Evolutionary conservation across 2,888 invertebrate species (phyloP).

Genomic region (Eupeodes luniger): DNA sequence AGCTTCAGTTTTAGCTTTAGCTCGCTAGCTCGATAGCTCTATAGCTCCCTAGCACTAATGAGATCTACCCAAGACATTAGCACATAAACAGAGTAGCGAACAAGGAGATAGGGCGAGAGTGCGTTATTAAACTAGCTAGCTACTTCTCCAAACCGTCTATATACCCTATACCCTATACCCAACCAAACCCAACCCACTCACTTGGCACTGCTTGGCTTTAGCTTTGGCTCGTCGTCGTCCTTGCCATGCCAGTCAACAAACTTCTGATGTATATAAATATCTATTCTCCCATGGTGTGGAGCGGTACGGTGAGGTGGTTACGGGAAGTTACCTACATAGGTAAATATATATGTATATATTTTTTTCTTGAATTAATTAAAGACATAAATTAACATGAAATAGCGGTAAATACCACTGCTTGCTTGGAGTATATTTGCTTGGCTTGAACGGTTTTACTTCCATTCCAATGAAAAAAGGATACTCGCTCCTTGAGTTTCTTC

Average conservation of each 20-base stretch:
- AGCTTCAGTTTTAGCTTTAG: neutral
- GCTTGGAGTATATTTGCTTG: conserved; percentile 48
- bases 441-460: conserved; percentile 30
- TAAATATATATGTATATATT: neutral
- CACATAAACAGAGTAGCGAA: conserved; percentile 13
- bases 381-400: conserved; percentile 66
- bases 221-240: neutral
- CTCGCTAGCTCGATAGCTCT: neutral
- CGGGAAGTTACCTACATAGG: neutral
- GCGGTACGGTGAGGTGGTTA: too few species aligned
- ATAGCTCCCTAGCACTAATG: conserved; percentile 46
- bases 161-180: neutral
- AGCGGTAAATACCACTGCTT: conserved; percentile 56
- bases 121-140: conserved; percentile 34
- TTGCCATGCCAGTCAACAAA: neutral
- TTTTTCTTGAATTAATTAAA: conserved; percentile 70
- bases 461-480: conserved; percentile 3
- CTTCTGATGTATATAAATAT: conserved; percentile 12
- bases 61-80: conserved; percentile 45
- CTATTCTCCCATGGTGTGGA: neutral
- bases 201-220: neutral
- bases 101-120: neutral
- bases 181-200: too few species aligned
- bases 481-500: neutral
- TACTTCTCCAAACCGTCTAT: neutral